A percentile compares a stretch with the other conserved stretches of the same genome.
Evolutionary conservation across 1,140 invertebrate species (phyloP).

Genomic region (Cheumatopsyche charites): DNA sequence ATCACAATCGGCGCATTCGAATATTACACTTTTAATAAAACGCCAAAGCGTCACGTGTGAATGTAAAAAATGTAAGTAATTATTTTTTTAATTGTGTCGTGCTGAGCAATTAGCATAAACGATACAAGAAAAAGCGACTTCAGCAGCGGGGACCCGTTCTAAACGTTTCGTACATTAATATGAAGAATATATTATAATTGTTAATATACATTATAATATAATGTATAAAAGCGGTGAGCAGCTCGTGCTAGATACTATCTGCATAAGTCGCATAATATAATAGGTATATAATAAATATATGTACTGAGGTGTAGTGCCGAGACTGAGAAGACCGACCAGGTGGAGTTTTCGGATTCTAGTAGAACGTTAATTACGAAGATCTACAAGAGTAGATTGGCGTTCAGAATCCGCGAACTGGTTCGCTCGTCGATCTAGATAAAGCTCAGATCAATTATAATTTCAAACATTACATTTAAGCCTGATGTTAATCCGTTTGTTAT

Average conservation of each 20-base stretch:
- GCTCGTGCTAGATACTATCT: no score
- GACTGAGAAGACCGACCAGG: not conserved
- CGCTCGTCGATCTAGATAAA: slow-evolving; percentile 3
- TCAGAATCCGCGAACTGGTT: not conserved
- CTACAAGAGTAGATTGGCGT: not conserved
- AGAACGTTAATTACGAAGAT: slow-evolving; percentile 2
- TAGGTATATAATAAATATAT: no score
- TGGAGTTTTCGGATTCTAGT: slow-evolving; percentile 4
- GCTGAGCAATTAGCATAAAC: slow-evolving; percentile 15
- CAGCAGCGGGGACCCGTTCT: not conserved
- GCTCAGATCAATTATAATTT: slow-evolving; percentile 2
- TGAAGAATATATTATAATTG: no score
- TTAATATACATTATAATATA: no score
- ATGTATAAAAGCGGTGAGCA: no score
- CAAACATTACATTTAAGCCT: not conserved
- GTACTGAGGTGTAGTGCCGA: not conserved
- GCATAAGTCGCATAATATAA: no score
- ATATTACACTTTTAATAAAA: no score
- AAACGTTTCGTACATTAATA: not conserved
- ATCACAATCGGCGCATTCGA: no score
- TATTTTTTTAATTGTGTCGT: slow-evolving; percentile 22
- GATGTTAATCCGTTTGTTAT: no score
- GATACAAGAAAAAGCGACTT: not conserved
- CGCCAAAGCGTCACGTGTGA: no score
- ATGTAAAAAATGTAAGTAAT: not conserved